phyloP scores from a whole-genome alignment of 2,797 vertebrate species.

The Rhabdomys pumilio region DNA sequence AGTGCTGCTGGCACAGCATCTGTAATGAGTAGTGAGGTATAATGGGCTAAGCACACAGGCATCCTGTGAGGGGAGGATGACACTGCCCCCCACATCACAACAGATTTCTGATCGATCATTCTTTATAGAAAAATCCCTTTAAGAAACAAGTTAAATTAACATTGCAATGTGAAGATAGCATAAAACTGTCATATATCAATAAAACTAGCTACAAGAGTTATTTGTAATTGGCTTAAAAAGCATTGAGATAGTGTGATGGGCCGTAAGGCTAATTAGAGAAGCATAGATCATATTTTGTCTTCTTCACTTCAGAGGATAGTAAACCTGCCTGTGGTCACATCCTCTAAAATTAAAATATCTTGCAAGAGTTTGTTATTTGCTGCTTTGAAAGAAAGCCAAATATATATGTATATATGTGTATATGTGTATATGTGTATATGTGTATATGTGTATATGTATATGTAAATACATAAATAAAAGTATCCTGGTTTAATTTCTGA shows the following conservation, averaged over 20 bases:
- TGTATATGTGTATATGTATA: too few relatives aligned
- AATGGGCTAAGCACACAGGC: accelerated
- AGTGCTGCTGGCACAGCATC: neutral
- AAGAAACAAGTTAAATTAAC: neutral
- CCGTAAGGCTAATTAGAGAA: neutral
- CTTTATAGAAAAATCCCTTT: neutral
- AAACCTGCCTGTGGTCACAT: neutral
- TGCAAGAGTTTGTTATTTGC: neutral
- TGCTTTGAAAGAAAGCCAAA: slow-evolving; percentile 20
- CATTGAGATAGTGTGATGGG: neutral
- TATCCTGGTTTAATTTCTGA: neutral
- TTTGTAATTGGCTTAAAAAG: neutral
- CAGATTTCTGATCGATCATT: neutral
- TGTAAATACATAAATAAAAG: neutral
- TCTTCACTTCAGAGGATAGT: neutral
- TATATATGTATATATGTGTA: too few relatives aligned
- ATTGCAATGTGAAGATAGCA: neutral
- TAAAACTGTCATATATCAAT: neutral
- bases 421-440: too few relatives aligned
- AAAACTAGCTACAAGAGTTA: neutral
- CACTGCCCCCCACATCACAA: accelerated
- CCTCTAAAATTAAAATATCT: neutral
- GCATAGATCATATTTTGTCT: neutral
- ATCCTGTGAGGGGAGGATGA: accelerated
- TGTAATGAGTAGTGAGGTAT: accelerated